These are phyloP conservation scores for Paratilapia polleni DNA, from an alignment of 2,113 vertebrate genomes.

Conservation along the genomic window DNA sequence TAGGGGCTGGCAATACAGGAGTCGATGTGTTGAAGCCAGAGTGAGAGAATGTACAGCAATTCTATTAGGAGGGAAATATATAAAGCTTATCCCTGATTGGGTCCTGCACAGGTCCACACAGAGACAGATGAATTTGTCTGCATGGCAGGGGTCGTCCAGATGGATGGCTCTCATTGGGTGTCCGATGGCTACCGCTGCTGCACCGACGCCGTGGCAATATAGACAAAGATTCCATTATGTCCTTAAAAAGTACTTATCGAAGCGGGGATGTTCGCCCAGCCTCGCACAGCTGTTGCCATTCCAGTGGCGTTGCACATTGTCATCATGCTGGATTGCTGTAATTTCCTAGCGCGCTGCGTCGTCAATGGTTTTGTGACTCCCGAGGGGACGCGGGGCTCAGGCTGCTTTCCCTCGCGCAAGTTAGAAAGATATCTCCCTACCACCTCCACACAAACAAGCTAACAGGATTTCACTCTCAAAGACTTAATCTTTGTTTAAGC, in stretches of 20 bases:
- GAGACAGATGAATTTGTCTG: conserved; percentile 52
- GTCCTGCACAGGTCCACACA: conserved; percentile 20
- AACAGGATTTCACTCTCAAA: conserved; percentile 47
- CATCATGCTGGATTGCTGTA: conserved; percentile 51
- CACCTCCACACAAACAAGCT: conserved; percentile 16
- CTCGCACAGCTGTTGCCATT: conserved; percentile 24
- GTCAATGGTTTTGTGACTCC: conserved; percentile 3
- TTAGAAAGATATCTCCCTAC: conserved; percentile 5
- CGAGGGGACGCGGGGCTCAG: neutral
- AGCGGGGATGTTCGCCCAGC: neutral
- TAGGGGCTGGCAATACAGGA: neutral
- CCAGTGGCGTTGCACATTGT: conserved; percentile 16
- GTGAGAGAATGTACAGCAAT: conserved; percentile 24
- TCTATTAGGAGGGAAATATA: conserved; percentile 40
- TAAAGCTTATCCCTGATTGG: conserved; percentile 57
- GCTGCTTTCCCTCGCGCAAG: neutral
- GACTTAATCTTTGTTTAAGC: conserved; percentile 56
- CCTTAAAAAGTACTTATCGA: conserved; percentile 41
- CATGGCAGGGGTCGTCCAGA: conserved; percentile 37
- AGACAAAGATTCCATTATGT: conserved; percentile 50
- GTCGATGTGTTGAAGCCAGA: conserved; percentile 1
- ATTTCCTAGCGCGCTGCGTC: neutral
- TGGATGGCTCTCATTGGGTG: conserved; percentile 51
- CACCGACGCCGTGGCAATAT: neutral
- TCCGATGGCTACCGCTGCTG: neutral